Conservation (phyloP, 2,113 vertebrate genomes). For the Dermatemys mawii region DNA sequence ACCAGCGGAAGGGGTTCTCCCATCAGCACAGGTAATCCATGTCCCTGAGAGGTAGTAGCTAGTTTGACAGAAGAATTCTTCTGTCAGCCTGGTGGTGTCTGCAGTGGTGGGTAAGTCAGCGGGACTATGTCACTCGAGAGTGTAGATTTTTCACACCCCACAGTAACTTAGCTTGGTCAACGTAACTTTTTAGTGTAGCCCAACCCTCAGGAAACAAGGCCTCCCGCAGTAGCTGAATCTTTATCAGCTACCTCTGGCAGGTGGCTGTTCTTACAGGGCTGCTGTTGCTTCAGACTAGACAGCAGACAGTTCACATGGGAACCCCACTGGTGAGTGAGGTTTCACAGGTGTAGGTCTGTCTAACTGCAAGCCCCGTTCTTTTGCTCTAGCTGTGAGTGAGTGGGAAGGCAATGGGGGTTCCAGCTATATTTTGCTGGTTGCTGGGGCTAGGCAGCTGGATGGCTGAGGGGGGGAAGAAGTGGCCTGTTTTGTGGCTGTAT, state of each 20-base stretch:
- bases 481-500: not conserved
- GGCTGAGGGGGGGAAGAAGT: not conserved
- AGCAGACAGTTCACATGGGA: not conserved
- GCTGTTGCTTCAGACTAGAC: not conserved
- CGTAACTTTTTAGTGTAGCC: too few species aligned
- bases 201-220: not conserved
- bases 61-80: too few species aligned
- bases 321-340: not conserved
- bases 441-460: not conserved
- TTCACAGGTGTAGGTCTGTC: not conserved
- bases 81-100: too few species aligned
- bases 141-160: too few species aligned
- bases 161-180: too few species aligned
- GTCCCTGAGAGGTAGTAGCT: too few species aligned
- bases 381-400: not conserved
- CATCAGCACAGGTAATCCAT: too few species aligned
- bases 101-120: too few species aligned
- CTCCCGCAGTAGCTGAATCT: not conserved
- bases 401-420: not conserved
- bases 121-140: too few species aligned
- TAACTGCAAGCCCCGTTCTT: not conserved
- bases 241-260: not conserved
- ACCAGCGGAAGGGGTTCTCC: too few species aligned
- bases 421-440: not conserved
- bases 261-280: not conserved